Conservation (phyloP, 2,797 vertebrate species). For the Esox lucius region DNA sequence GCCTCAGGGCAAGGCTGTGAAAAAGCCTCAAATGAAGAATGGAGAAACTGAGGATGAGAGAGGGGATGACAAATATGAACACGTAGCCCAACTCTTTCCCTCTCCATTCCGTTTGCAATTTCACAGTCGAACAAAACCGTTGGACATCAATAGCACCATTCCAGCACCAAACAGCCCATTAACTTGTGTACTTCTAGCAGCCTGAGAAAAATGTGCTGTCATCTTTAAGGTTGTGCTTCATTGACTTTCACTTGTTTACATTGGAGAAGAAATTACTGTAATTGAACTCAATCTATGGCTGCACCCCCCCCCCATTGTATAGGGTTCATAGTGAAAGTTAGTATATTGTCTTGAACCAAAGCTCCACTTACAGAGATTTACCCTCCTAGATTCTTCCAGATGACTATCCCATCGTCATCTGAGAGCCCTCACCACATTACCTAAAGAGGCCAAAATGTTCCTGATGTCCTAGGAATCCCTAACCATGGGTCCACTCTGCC, state of each 20-base stretch:
- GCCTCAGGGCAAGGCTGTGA: constrained; percentile 59
- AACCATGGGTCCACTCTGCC: constrained; percentile 1
- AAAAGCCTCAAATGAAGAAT: constrained; percentile 33
- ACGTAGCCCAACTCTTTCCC: constrained; percentile 42
- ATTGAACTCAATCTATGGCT: neutral
- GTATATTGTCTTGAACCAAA: neutral
- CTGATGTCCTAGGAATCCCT: constrained; percentile 18
- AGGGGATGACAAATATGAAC: constrained; percentile 33
- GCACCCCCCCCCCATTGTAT: neutral
- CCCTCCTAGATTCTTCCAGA: constrained; percentile 7
- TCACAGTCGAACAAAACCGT: constrained; percentile 38
- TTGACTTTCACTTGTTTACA: constrained; percentile 15
- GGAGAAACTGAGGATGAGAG: constrained; percentile 28
- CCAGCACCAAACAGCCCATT: neutral
- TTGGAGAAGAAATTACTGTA: neutral
- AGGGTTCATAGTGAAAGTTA: neutral
- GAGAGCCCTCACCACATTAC: constrained; percentile 6
- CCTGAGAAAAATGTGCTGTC: neutral
- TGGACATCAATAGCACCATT: constrained; percentile 9
- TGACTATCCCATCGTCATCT: constrained; percentile 10
- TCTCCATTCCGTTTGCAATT: constrained; percentile 37
- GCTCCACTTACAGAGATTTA: neutral
- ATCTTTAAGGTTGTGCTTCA: neutral
- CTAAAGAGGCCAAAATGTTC: constrained; percentile 35
- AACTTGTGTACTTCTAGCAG: neutral